A percentile compares a stretch with the other conserved stretches of the same genome.
Conservation (phyloP, 2,888 invertebrate species). For the Torymus auratus region DNA sequence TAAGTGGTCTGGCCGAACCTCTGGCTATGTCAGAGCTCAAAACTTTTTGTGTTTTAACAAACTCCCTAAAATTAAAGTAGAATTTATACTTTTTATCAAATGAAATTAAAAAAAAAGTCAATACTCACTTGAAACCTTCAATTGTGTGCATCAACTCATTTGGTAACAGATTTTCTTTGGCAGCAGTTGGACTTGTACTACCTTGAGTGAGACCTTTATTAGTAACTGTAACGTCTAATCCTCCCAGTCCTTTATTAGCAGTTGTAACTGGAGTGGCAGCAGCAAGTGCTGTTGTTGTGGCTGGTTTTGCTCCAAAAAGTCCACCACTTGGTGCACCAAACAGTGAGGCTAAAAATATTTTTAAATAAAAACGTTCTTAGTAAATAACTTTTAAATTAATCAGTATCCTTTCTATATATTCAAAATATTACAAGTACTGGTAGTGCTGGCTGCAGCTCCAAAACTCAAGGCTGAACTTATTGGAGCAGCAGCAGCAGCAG, state of each 20-base stretch:
- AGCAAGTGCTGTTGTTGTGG: constrained; percentile 62
- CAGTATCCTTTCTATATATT: background rate
- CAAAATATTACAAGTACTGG: constrained; percentile 54
- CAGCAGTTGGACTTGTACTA: constrained; percentile 78
- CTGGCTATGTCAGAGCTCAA: constrained; percentile 89
- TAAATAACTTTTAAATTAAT: no score
- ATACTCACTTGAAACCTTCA: constrained; percentile 84
- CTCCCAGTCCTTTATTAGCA: constrained; percentile 83
- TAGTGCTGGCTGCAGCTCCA: constrained; percentile 58
- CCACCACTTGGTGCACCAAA: constrained; percentile 67
- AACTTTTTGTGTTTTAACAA: constrained; percentile 91
- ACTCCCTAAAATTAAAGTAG: constrained; percentile 77
- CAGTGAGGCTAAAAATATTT: constrained; percentile 64
- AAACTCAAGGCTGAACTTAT: constrained; percentile 40
- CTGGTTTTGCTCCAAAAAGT: constrained; percentile 68
- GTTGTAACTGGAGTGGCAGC: constrained; percentile 70
- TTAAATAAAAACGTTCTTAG: background rate
- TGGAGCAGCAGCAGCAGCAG: constrained; percentile 16
- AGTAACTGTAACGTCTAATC: constrained; percentile 79
- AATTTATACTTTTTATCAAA: background rate
- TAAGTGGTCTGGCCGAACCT: constrained; percentile 81
- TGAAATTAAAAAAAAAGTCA: no score
- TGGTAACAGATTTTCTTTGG: constrained; percentile 84
- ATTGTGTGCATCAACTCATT: constrained; percentile 88
- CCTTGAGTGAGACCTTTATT: constrained; percentile 75